Evolutionary conservation across 2,888 invertebrate genomes (phyloP).

Genomic region (Theodoxus fluviatilis): DNA sequence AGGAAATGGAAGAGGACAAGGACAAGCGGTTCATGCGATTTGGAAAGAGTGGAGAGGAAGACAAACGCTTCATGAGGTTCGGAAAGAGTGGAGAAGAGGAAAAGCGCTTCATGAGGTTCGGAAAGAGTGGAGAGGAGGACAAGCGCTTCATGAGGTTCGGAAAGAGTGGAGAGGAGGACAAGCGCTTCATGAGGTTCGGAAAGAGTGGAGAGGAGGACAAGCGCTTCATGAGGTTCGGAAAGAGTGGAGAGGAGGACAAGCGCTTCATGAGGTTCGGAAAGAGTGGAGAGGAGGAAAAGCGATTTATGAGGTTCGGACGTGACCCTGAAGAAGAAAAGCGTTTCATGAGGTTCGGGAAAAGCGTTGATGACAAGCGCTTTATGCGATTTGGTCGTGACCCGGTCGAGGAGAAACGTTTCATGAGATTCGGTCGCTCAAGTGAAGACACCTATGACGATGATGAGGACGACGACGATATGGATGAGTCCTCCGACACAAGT

Average conservation of each 20-base stretch:
- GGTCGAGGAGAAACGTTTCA: slow-evolving; percentile 38
- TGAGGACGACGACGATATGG: slow-evolving; percentile 28
- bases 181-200: slow-evolving; percentile 46
- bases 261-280: slow-evolving; percentile 39
- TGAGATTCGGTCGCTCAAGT: slow-evolving; percentile 41
- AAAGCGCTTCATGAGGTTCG: slow-evolving; percentile 49
- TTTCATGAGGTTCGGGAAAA: slow-evolving; percentile 39
- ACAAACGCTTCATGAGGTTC: slow-evolving; percentile 52
- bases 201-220: slow-evolving; percentile 31
- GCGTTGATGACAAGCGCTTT: slow-evolving; percentile 36
- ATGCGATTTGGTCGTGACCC: slow-evolving; percentile 42
- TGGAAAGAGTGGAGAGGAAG: slow-evolving; percentile 37
- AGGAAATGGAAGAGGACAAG: slow-evolving; percentile 21
- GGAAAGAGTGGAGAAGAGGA: slow-evolving; percentile 36
- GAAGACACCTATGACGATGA: too few relatives aligned
- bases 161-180: slow-evolving; percentile 33
- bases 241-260: slow-evolving; percentile 31
- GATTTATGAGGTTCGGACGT: slow-evolving; percentile 41
- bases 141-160: slow-evolving; percentile 47
- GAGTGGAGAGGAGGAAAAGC: slow-evolving; percentile 20
- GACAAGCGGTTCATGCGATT: slow-evolving; percentile 51
- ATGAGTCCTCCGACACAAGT: too few relatives aligned
- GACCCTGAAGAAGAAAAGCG: slow-evolving; percentile 30
- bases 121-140: slow-evolving; percentile 36
- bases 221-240: slow-evolving; percentile 45